phyloP scores from a whole-genome alignment of 1,140 invertebrate genomes.

The Drosophila ficusphila region DNA sequence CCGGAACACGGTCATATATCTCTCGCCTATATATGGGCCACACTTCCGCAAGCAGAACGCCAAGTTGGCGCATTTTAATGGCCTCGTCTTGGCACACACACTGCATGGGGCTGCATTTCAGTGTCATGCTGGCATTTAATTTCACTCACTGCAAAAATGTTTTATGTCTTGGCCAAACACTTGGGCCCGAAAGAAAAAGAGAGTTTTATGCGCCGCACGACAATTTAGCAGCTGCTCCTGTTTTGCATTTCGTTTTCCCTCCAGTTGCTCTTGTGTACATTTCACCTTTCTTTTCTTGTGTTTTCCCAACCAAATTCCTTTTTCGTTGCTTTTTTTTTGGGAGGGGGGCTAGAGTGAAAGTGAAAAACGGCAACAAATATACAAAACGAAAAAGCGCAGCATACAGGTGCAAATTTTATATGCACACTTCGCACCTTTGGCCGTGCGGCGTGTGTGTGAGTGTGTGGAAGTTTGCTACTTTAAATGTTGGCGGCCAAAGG shows the following conservation, averaged over 20 bases:
- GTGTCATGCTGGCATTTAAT: slow-evolving; percentile 81
- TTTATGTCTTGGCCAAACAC: slow-evolving; percentile 81
- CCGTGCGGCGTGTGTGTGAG: slow-evolving; percentile 36
- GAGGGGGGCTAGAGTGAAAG: slow-evolving; percentile 71
- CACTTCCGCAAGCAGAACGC: slow-evolving; percentile 63
- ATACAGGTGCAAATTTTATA: slow-evolving; percentile 76
- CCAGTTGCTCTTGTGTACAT: slow-evolving; percentile 28
- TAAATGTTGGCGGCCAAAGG: slow-evolving; percentile 67
- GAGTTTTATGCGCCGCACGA: slow-evolving; percentile 69
- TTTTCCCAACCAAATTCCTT: not conserved
- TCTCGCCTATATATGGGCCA: slow-evolving; percentile 47
- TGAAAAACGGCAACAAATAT: slow-evolving; percentile 50
- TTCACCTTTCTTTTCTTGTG: not conserved
- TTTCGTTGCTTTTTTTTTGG: slow-evolving; percentile 24
- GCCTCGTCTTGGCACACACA: slow-evolving; percentile 62
- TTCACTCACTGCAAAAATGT: slow-evolving; percentile 79
- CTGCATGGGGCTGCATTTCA: slow-evolving; percentile 63
- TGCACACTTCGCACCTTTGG: slow-evolving; percentile 72
- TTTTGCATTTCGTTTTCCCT: slow-evolving; percentile 60
- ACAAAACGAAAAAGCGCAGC: slow-evolving; percentile 24
- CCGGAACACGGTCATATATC: slow-evolving; percentile 32
- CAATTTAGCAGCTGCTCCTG: slow-evolving; percentile 68
- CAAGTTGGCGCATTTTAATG: slow-evolving; percentile 77
- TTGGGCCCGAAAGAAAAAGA: slow-evolving; percentile 52
- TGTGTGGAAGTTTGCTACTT: slow-evolving; percentile 71